Conservation (phyloP, 1,140 invertebrate species). For the Drosophila saltans region DNA sequence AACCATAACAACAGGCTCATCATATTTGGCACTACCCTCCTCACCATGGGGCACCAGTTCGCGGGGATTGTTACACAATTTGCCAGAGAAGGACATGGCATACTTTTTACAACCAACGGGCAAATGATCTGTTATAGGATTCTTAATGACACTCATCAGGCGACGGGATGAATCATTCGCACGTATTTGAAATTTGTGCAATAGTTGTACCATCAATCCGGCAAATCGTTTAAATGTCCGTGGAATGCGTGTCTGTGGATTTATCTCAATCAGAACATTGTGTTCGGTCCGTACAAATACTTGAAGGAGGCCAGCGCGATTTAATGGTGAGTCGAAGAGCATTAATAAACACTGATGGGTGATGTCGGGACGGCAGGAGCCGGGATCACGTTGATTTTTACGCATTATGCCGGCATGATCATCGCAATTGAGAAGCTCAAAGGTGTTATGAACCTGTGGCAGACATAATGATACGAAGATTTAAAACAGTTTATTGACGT, state of each 20-base stretch:
- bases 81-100: conserved; percentile 94
- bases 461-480: not conserved
- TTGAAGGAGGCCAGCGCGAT: conserved; percentile 93
- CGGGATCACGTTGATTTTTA: conserved; percentile 93
- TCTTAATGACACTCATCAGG: conserved; percentile 98
- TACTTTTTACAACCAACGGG: conserved; percentile 97
- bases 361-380: conserved; percentile 96
- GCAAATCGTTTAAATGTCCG: conserved; percentile 99
- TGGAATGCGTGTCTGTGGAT: conserved; percentile 99
- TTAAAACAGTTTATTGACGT: not conserved
- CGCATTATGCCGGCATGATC: conserved; percentile 93
- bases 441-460: conserved; percentile 90
- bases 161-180: conserved; percentile 95
- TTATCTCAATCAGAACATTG: conserved; percentile 99
- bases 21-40: conserved; percentile 81
- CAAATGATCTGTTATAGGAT: conserved; percentile 97
- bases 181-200: conserved; percentile 96
- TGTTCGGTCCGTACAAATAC: conserved; percentile 98
- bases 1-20: conserved; percentile 94
- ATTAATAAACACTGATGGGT: conserved; percentile 97
- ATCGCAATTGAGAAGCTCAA: conserved; percentile 97
- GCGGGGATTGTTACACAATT: conserved; percentile 89
- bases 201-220: conserved; percentile 98
- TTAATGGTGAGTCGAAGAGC: conserved; percentile 98
- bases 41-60: conserved; percentile 90